These are phyloP conservation scores for Mesocricetus auratus DNA, from an alignment of 2,113 vertebrate genomes.

Conservation along the genomic window DNA sequence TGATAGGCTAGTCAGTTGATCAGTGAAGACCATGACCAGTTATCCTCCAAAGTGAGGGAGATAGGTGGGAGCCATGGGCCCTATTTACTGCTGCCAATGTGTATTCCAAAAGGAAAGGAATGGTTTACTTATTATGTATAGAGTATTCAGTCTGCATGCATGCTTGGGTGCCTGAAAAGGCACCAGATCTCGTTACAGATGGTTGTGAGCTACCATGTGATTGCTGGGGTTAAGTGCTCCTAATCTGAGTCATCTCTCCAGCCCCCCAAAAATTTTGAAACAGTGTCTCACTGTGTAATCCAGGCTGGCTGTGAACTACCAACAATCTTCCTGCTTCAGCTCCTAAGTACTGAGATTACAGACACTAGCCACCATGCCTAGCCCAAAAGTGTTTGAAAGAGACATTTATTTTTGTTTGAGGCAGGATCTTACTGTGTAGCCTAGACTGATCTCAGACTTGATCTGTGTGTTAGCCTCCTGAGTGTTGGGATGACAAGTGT, in stretches of 20 bases:
- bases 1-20: constrained; percentile 84
- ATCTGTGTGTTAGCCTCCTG: background rate
- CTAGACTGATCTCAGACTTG: background rate
- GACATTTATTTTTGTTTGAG: background rate
- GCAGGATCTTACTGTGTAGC: background rate
- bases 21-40: constrained; percentile 80
- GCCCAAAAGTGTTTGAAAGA: constrained; percentile 48
- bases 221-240: too few relatives aligned
- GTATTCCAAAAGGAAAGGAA: constrained; percentile 1
- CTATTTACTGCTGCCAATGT: background rate
- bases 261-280: background rate
- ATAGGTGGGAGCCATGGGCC: constrained; percentile 80
- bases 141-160: too few relatives aligned
- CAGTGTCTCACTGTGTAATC: background rate
- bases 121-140: too few relatives aligned
- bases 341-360: background rate
- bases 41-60: constrained; percentile 71
- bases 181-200: too few relatives aligned
- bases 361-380: too few relatives aligned
- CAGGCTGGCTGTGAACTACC: background rate
- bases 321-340: background rate
- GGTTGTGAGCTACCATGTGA: too few relatives aligned
- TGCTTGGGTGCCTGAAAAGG: too few relatives aligned
- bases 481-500: background rate
- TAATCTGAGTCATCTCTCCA: too few relatives aligned